Conservation (phyloP, 1,140 invertebrate species). For the Dendrolimus punctatus region DNA sequence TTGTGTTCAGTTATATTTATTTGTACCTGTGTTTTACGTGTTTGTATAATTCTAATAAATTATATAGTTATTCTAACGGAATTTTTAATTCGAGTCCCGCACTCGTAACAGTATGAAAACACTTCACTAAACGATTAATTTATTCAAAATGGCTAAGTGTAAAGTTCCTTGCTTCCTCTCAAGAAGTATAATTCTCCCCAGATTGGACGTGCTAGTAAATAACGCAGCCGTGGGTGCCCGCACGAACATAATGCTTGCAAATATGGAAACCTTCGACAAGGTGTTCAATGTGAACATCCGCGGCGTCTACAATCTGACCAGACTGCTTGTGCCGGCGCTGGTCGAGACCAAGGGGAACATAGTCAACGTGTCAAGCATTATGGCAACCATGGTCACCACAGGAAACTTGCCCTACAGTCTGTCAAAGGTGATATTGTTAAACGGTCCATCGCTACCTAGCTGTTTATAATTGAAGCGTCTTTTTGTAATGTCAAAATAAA, state of each 20-base stretch:
- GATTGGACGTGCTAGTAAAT: constrained; percentile 31
- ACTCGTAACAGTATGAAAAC: no score
- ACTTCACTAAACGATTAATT: no score
- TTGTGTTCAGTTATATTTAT: no score
- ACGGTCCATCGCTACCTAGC: no score
- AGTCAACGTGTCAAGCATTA: constrained; percentile 30
- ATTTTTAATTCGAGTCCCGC: no score
- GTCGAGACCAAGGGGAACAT: constrained; percentile 29
- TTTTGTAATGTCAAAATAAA: no score
- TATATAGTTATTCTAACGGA: no score
- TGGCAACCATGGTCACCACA: constrained; percentile 6
- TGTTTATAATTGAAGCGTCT: no score
- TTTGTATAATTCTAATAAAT: no score
- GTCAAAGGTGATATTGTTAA: constrained; percentile 4
- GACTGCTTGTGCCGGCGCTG: constrained; percentile 25
- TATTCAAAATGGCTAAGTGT: background rate
- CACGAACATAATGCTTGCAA: constrained; percentile 18
- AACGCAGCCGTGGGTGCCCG: constrained; percentile 23
- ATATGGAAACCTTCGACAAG: constrained; percentile 21
- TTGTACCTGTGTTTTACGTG: no score
- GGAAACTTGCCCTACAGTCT: constrained; percentile 10
- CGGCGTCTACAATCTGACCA: constrained; percentile 25
- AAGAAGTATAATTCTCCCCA: background rate
- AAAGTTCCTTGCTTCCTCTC: background rate
- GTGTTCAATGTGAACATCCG: constrained; percentile 27